Conservation (phyloP, 2,888 invertebrate genomes). For the Epirrhoe tristata region DNA sequence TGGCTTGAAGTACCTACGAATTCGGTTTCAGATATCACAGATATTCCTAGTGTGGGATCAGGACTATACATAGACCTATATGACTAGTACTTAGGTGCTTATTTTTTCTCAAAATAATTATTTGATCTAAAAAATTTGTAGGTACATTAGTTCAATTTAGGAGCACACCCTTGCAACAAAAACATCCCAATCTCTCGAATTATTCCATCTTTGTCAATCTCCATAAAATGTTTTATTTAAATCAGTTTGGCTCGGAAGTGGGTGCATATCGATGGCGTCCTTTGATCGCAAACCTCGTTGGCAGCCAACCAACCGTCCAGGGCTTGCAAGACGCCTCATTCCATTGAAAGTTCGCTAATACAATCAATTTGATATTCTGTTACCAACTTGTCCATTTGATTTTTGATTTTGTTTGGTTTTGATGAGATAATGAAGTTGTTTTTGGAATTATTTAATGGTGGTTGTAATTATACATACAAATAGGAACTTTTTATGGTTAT, state of each 20-base stretch:
- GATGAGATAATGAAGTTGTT: constrained; percentile 4
- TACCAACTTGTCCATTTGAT: constrained; percentile 43
- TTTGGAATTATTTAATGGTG: not conserved
- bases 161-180: not conserved
- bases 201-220: constrained; percentile 28
- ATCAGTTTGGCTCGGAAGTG: constrained; percentile 47
- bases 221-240: constrained; percentile 57
- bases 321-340: constrained; percentile 39
- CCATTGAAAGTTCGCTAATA: constrained; percentile 40
- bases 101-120: no score
- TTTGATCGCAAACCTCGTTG: constrained; percentile 47
- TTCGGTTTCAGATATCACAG: no score
- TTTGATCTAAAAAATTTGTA: no score
- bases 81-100: no score
- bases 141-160: not conserved
- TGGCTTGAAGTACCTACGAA: no score
- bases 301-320: constrained; percentile 45
- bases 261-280: constrained; percentile 39
- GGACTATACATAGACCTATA: no score
- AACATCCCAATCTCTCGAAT: constrained; percentile 3
- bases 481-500: no score
- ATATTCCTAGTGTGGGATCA: no score
- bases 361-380: constrained; percentile 37
- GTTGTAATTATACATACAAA: no score
- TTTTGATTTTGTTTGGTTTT: constrained; percentile 33